Evolutionary conservation across 2,113 vertebrate genomes (phyloP).

Genomic region (Suncus etruscus): DNA sequence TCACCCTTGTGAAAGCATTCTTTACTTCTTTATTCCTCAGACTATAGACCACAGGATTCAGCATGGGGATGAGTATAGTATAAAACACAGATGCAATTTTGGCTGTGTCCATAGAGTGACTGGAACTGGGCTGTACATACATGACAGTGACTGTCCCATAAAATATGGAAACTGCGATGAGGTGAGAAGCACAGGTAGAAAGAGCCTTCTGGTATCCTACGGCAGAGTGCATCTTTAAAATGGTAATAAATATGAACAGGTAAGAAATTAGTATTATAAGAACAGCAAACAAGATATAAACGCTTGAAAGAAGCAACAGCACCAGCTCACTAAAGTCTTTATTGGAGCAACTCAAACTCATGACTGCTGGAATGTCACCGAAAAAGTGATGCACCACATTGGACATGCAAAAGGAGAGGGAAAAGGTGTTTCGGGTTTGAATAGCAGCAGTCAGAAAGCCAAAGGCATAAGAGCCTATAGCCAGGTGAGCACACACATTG

Average conservation of each 20-base stretch:
- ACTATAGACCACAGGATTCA: no score
- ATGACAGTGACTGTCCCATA: no score
- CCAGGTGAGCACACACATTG: not conserved
- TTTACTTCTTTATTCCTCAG: not conserved
- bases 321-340: not conserved
- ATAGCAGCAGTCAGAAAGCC: not conserved
- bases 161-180: no score
- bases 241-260: no score
- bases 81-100: no score
- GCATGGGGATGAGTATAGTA: no score
- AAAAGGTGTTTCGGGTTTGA: not conserved
- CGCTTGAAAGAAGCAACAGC: not conserved
- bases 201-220: no score
- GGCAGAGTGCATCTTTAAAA: not conserved
- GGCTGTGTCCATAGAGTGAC: not conserved
- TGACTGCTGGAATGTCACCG: not conserved
- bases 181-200: no score
- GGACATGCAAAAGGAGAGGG: not conserved
- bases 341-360: not conserved
- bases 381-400: not conserved
- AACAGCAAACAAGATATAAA: not conserved
- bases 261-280: not conserved
- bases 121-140: not conserved
- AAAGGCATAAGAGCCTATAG: accelerated
- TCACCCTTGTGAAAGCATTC: not conserved